Conservation (phyloP, 2,797 vertebrate species). For the Ctenosaura bakeri region DNA sequence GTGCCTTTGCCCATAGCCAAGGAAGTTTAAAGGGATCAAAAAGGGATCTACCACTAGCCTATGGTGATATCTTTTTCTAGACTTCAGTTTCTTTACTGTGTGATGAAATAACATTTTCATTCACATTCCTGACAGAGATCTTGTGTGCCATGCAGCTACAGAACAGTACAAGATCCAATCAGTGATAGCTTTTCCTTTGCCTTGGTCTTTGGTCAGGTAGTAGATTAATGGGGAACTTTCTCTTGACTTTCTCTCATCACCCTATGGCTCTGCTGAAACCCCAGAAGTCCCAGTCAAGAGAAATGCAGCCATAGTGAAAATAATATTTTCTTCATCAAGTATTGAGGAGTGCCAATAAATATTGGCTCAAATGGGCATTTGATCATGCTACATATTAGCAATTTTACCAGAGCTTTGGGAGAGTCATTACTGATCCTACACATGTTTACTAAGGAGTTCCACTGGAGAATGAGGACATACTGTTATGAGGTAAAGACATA, state of each 20-base stretch:
- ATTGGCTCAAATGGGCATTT: not conserved
- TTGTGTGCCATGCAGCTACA: not conserved
- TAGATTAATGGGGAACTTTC: not conserved
- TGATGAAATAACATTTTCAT: not conserved
- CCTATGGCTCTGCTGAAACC: not conserved
- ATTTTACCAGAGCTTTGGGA: not conserved
- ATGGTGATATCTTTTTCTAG: not conserved
- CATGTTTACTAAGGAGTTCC: not conserved
- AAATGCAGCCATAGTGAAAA: not conserved
- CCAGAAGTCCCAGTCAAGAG: not conserved
- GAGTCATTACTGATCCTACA: not conserved
- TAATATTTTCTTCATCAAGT: not conserved
- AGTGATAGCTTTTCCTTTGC: not conserved
- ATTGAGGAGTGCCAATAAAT: not conserved
- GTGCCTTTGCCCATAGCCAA: not conserved
- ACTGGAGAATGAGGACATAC: not conserved
- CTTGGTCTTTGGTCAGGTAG: not conserved
- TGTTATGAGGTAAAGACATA: not conserved
- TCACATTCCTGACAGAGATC: not conserved
- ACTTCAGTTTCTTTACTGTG: not conserved
- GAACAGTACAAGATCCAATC: not conserved
- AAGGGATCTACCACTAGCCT: not conserved
- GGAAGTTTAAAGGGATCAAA: not conserved
- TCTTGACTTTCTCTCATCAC: not conserved
- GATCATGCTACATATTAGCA: not conserved